These are phyloP conservation scores for Belgica antarctica DNA, from an alignment of 2,888 invertebrate genomes.

Conservation along the genomic window DNA sequence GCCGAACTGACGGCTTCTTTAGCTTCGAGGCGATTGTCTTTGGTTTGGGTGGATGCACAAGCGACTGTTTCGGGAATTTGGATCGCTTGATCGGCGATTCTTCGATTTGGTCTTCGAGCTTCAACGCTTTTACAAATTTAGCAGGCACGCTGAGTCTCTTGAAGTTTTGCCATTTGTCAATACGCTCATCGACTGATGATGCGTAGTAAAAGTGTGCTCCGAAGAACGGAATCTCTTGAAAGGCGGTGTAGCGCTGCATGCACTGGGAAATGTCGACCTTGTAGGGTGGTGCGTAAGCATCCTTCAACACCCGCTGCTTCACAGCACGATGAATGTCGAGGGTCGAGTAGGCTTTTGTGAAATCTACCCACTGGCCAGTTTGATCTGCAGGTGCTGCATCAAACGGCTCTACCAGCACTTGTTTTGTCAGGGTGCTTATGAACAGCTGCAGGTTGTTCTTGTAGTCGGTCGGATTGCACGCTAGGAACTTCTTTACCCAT, in stretches of 20 bases:
- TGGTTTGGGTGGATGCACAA: not conserved
- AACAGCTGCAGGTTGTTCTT: slow-evolving; percentile 13
- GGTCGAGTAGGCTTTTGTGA: not conserved
- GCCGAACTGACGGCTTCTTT: too few species aligned
- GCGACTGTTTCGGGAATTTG: not conserved
- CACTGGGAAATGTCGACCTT: slow-evolving; percentile 53
- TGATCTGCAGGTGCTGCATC: slow-evolving; percentile 1
- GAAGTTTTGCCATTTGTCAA: slow-evolving; percentile 52
- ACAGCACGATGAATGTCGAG: slow-evolving; percentile 9
- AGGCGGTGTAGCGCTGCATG: slow-evolving; percentile 55
- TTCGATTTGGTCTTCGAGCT: not conserved
- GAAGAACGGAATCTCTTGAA: slow-evolving; percentile 57
- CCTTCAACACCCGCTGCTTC: slow-evolving; percentile 3
- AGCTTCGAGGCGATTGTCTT: too few species aligned
- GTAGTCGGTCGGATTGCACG: not conserved
- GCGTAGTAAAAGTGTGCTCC: slow-evolving; percentile 57
- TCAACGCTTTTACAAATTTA: not conserved
- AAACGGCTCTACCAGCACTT: slow-evolving; percentile 22
- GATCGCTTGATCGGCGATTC: slow-evolving; percentile 10
- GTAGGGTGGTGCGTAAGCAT: slow-evolving; percentile 48
- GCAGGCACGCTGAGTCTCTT: slow-evolving; percentile 51
- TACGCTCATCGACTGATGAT: slow-evolving; percentile 52
- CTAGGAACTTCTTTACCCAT: slow-evolving; percentile 46
- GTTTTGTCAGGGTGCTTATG: slow-evolving; percentile 4
- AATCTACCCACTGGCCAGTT: slow-evolving; percentile 12